phyloP scores from a whole-genome alignment of 1,140 invertebrate species.

The Pseudomyrmex dendroicus region DNA sequence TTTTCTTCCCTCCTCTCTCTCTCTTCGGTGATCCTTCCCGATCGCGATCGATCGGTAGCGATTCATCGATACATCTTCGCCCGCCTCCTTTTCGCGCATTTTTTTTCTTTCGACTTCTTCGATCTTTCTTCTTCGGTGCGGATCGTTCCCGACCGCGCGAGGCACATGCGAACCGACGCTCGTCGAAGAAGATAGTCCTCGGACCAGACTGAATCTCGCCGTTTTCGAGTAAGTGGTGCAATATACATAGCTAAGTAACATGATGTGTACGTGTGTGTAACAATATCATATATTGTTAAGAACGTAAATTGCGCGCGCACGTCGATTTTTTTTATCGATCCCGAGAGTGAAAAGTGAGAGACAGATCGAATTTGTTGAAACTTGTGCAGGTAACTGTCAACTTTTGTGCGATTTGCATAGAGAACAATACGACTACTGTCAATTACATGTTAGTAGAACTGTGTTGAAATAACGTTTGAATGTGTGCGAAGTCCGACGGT shows the following conservation, averaged over 20 bases:
- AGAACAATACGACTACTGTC: neutral
- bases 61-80: neutral
- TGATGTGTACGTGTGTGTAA: too few relatives aligned
- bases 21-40: constrained; percentile 2
- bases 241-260: too few relatives aligned
- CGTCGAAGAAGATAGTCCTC: constrained; percentile 40
- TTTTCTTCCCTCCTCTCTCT: constrained; percentile 38
- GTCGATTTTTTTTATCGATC: constrained; percentile 4
- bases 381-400: constrained; percentile 18
- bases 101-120: neutral
- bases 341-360: neutral
- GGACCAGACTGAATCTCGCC: constrained; percentile 39
- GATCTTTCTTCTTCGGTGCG: neutral
- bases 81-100: constrained; percentile 1
- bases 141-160: constrained; percentile 11
- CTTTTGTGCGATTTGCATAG: neutral
- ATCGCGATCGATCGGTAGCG: constrained; percentile 1
- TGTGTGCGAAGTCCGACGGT: too few relatives aligned
- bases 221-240: constrained; percentile 53
- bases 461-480: neutral
- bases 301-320: neutral
- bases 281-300: neutral
- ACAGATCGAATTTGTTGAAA: constrained; percentile 15
- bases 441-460: neutral
- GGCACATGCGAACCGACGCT: constrained; percentile 37